These are phyloP conservation scores for Pseudoatta argentina DNA, from an alignment of 1,140 invertebrate genomes.

Conservation along the genomic window DNA sequence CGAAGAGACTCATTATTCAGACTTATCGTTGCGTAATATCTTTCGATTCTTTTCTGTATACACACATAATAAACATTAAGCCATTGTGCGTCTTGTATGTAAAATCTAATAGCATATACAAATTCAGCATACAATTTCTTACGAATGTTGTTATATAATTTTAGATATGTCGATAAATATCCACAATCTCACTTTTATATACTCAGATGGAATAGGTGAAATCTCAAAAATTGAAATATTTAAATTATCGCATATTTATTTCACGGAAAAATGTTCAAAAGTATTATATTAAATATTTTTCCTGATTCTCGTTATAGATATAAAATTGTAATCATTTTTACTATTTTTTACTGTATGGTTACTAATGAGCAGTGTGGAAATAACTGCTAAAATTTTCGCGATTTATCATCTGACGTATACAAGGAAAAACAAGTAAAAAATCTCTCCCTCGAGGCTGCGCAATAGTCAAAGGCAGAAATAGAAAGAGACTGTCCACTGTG, in stretches of 20 bases:
- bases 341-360: background rate
- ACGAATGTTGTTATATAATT: background rate
- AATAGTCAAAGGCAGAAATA: background rate
- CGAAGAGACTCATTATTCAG: slow-evolving; percentile 57
- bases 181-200: background rate
- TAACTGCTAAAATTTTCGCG: background rate
- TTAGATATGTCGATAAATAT: background rate
- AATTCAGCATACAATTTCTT: slow-evolving; percentile 9
- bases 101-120: background rate
- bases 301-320: background rate
- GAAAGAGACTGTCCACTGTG: background rate
- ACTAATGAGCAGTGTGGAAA: background rate
- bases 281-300: background rate
- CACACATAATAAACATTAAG: background rate
- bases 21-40: slow-evolving; percentile 63
- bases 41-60: background rate
- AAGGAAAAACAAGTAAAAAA: background rate
- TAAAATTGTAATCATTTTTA: background rate
- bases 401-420: background rate
- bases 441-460: slow-evolving; percentile 1
- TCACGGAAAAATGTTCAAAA: background rate
- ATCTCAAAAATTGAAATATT: background rate
- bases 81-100: background rate
- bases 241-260: background rate
- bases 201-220: background rate